These are phyloP conservation scores for Aphelocoma coerulescens DNA, from an alignment of 2,113 vertebrate species.

Conservation along the genomic window DNA sequence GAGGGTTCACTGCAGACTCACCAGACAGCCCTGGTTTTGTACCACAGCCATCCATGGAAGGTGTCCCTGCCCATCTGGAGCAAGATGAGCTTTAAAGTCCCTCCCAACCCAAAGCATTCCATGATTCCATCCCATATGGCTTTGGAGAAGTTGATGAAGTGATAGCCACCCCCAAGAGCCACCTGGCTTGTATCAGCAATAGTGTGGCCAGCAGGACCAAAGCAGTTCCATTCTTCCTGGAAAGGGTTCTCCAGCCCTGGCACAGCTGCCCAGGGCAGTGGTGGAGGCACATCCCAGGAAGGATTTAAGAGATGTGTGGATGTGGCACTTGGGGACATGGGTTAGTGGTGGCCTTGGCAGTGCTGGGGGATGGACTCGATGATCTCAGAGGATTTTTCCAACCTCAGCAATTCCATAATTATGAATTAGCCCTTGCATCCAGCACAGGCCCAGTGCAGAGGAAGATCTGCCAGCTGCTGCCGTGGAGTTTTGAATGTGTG, in stretches of 20 bases:
- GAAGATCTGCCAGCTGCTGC: not conserved
- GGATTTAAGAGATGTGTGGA: not conserved
- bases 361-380: not conserved
- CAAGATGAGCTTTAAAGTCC: not conserved
- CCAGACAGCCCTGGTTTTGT: rapidly evolving
- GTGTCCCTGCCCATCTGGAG: not conserved
- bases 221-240: not conserved
- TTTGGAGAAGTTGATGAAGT: not conserved
- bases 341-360: not conserved
- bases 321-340: not conserved
- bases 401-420: not conserved
- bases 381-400: not conserved
- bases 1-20: rapidly evolving
- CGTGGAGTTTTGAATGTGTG: rapidly evolving
- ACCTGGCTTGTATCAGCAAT: not conserved
- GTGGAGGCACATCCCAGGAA: not conserved
- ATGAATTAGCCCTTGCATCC: not conserved
- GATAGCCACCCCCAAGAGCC: not conserved
- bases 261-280: not conserved
- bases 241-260: not conserved
- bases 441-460: not conserved
- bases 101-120: not conserved
- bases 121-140: rapidly evolving
- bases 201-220: not conserved
- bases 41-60: not conserved